Percentiles rank a stretch among this genome's conserved stretches.
Conservation (phyloP, 2,113 vertebrate genomes). For the Crotalus helleri region DNA sequence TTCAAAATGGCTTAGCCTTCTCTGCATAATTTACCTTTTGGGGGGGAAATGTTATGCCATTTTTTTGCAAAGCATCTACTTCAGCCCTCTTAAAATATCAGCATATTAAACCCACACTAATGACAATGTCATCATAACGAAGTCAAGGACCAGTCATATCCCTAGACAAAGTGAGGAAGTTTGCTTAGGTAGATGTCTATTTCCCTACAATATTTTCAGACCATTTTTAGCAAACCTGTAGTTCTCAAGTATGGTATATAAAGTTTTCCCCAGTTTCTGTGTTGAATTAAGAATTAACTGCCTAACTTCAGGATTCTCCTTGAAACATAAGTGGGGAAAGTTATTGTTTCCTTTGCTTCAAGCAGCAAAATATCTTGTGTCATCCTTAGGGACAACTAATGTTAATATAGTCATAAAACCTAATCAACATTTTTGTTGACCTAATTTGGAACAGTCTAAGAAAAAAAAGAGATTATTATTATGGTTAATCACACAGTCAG, state of each 20-base stretch:
- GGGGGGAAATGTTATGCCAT: neutral
- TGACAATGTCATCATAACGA: neutral
- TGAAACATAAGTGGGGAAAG: neutral
- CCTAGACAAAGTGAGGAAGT: neutral
- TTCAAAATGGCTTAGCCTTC: neutral
- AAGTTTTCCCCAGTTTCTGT: neutral
- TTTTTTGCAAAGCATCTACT: neutral
- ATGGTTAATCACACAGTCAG: neutral
- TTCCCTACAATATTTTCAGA: neutral
- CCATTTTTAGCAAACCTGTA: neutral
- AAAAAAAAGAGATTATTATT: neutral
- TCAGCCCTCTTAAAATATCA: neutral
- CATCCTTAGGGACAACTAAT: neutral
- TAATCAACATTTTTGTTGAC: neutral
- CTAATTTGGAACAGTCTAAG: neutral
- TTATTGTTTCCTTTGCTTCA: neutral
- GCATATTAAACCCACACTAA: neutral
- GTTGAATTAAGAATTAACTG: neutral
- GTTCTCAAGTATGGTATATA: neutral
- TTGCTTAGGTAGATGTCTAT: neutral
- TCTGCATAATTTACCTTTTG: neutral
- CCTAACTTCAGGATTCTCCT: neutral
- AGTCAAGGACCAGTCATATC: neutral
- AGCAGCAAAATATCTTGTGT: neutral
- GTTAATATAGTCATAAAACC: neutral